Evolutionary conservation across 1,140 invertebrate genomes (phyloP).

Genomic region (Drosophila persimilis): DNA sequence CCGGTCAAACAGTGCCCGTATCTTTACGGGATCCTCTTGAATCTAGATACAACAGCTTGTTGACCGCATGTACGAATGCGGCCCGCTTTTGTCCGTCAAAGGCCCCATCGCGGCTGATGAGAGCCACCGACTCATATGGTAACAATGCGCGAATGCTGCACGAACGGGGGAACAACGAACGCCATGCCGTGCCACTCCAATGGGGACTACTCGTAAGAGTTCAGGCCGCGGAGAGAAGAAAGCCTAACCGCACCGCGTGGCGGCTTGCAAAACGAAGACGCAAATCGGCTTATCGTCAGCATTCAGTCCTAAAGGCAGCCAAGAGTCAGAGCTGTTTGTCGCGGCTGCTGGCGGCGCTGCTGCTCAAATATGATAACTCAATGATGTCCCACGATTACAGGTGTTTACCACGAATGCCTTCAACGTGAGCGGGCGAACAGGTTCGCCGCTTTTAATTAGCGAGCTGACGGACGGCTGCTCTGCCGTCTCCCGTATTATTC

Average conservation of each 20-base stretch:
- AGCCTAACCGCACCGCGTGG: conserved; percentile 7
- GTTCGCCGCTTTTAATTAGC: conserved; percentile 72
- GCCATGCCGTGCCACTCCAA: conserved; percentile 39
- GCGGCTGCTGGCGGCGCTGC: conserved; percentile 16
- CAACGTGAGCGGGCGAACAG: conserved; percentile 31
- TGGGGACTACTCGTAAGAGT: conserved; percentile 33
- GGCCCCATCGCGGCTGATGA: conserved; percentile 13
- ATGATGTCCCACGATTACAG: conserved; percentile 72
- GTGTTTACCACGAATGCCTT: conserved; percentile 52
- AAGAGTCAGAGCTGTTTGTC: conserved; percentile 45
- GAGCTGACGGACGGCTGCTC: conserved; percentile 36
- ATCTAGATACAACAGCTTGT: conserved; percentile 29
- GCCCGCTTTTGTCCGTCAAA: background rate
- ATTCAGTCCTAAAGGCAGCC: conserved; percentile 49
- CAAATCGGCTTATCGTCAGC: conserved; percentile 76
- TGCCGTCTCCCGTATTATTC: conserved; percentile 58
- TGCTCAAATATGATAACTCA: conserved; percentile 69
- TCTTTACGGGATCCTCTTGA: conserved; percentile 12
- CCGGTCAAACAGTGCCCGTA: conserved; percentile 10
- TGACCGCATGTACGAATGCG: conserved; percentile 5
- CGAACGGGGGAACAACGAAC: conserved; percentile 13
- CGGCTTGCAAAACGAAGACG: conserved; percentile 50
- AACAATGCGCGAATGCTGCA: conserved; percentile 25
- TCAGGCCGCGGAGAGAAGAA: conserved; percentile 26
- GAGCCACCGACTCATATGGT: conserved; percentile 22